Percentiles rank a stretch among this genome's conserved stretches.
Evolutionary conservation across 1,140 invertebrate genomes (phyloP).

Genomic region (Rhizoglyphus robini): DNA sequence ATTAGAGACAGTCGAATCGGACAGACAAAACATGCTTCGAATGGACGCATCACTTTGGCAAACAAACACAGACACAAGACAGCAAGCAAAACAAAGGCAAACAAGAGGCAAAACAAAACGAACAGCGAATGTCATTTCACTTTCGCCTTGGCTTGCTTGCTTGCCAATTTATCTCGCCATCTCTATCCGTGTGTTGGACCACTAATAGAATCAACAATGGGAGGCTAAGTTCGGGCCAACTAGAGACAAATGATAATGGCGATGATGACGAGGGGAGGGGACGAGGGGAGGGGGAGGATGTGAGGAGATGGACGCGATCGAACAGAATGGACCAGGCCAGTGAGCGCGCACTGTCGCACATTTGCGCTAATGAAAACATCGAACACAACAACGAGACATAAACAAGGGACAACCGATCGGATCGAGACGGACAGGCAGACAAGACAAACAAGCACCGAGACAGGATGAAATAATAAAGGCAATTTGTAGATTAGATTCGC

Average conservation of each 20-base stretch:
- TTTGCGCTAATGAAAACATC: conserved; percentile 14
- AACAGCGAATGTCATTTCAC: background rate
- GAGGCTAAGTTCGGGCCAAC: background rate
- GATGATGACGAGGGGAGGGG: background rate
- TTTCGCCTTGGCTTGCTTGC: background rate
- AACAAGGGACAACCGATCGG: conserved; percentile 4
- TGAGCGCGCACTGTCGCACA: too few species aligned
- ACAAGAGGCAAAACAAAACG: conserved; percentile 4
- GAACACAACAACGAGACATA: conserved; percentile 7
- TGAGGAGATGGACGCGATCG: background rate
- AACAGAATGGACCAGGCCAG: too few species aligned
- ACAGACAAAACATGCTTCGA: conserved; percentile 15
- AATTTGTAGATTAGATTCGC: conserved; percentile 13
- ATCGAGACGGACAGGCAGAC: background rate
- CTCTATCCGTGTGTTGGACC: background rate
- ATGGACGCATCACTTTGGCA: conserved; percentile 11
- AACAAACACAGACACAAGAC: background rate
- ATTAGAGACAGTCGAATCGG: background rate
- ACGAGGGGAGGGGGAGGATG: background rate
- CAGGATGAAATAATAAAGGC: conserved; percentile 12
- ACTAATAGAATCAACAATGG: conserved; percentile 15
- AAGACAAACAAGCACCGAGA: background rate
- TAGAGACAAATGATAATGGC: conserved; percentile 10
- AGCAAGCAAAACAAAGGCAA: conserved; percentile 11
- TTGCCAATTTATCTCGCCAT: conserved; percentile 5